Base-by-base conservation (phyloP, 2,113 vertebrate genomes). In the Leptobrachium ailaonicum region DNA sequence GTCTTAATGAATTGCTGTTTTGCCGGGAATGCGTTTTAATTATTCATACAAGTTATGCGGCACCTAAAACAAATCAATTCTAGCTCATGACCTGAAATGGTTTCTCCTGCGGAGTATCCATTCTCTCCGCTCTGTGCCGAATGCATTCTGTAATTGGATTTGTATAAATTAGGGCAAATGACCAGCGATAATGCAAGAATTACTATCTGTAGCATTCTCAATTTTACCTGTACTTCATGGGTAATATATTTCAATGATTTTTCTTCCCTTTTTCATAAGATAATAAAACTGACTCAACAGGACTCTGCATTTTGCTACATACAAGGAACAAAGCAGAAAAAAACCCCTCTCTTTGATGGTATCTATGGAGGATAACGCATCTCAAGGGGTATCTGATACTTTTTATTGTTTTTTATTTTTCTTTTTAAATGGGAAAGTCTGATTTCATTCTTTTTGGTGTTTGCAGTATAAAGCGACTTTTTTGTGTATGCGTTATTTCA, bases 141-240 rank as follows among this genome's bases (percentile, higher is more conserved):
- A 73, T 45, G 63, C 78, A 58, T n/a, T 41, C 14, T 74, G 53
- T 74, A 74, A 74, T 80, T 80, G 78, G 71, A 80, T 80, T 80
- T 80, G 78, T 74, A 80, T 80, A 80, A 80, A 80, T 80, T 80
- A 80, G 78, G 63, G 56, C 71, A 60, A 67, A 80, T 80, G 78
- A 74, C 71, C 78, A 74, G 78, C 66, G 63, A 80, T 80, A 80
- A 80, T 68, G 64, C 64, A 74, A 80, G 64, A 80, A 74, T 80
- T 80, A 80, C 71, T 67, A 66, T 54, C 71, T 41, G 63, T 45
- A 62, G 63, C 47, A 60, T 74, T 73, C 78, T 74, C 71, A 68
- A 67, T 74, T 74, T 62, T 69, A 67, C 78, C 71, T 74, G 71
- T 60, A 44, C 78, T 73, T 73, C 71, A 73, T 67, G 64, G 78